Evolutionary conservation across 2,113 vertebrate genomes (phyloP), one percentile per base, ranked within the genome.

Genomic region (Reinhardtius hippoglossoides): DNA sequence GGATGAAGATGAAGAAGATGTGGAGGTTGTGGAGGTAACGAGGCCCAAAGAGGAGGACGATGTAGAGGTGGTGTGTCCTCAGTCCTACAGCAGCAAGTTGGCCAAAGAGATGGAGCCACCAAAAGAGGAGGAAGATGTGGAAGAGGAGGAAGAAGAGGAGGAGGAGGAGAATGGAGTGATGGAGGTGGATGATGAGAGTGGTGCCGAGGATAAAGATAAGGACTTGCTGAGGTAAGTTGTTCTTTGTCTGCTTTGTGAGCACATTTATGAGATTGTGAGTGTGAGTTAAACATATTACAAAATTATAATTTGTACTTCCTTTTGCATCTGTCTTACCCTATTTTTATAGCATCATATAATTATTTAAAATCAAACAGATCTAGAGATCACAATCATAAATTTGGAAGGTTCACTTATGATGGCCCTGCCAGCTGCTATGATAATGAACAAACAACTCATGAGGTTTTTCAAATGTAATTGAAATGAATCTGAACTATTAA

Each of bases 151-250:
- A 1, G 82, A 82, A 1, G 82, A 83, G 8, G 85, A 86, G 1
- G 82, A 83, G 1, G 82, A 83, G 9, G 83, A 84, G 6, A 82
- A 91, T 35, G 89, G 86, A 55, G 82, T 78, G 46, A 86, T 88
- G 87, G 92, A 92, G 52, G 76, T 87, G 23, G 93, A 94, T 3
- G 90, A 92, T 63, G 94, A 94, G 56, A 95, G 93, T 65, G 93
- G 92, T 63, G 71, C 89, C 0, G 95, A 95, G 58, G 94, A 94
- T 26, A 95, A 95, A 60, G 93, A 93, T 10, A 94, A 88, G 14
- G 93, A 91, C 60, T 62, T 94, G 27, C 80, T 92, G 23, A 94
- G 93, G 94, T 95, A 88, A 80, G 12, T 63, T 66, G 8, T 1
- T 20, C 23, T 67, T 80, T 62, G 1, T 4, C 20, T 55, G 35